Conservation (phyloP, 2,113 vertebrate genomes). For the Oxyruncus cristatus region DNA sequence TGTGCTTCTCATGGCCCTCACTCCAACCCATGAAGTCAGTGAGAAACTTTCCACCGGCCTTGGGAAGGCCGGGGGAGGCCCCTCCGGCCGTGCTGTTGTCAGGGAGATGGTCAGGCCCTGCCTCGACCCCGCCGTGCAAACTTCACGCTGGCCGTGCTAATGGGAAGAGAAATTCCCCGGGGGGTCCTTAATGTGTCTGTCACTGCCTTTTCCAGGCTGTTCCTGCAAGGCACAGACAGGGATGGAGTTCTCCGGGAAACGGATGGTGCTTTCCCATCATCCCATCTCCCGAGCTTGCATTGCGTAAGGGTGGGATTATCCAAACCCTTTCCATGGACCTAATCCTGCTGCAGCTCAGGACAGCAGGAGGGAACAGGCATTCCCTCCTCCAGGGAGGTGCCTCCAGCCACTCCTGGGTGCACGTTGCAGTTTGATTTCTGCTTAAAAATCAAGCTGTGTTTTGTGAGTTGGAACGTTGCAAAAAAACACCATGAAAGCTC, state of each 20-base stretch:
- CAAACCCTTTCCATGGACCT: background rate
- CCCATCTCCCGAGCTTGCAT: background rate
- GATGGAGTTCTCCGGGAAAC: background rate
- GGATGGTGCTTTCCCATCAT: background rate
- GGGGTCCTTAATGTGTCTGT: background rate
- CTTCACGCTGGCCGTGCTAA: fast-evolving
- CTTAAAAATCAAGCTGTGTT: background rate
- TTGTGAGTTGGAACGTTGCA: background rate
- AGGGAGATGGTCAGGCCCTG: background rate
- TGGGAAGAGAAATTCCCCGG: background rate
- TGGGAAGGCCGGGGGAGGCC: background rate
- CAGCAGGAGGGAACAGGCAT: background rate
- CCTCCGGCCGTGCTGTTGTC: background rate
- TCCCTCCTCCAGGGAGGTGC: background rate
- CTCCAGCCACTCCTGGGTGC: background rate
- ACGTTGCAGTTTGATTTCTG: background rate
- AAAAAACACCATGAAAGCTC: slow-evolving; percentile 42
- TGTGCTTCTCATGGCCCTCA: background rate
- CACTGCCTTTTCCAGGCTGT: background rate
- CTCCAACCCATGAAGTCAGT: background rate
- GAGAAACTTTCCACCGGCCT: background rate
- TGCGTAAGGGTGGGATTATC: background rate
- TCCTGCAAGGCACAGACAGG: background rate
- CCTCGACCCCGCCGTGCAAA: background rate
- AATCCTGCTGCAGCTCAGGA: background rate